These are phyloP conservation scores for Trachythela sp. DNA, from an alignment of 64 coral and sea anemone genomes.

Conservation along the genomic window DNA sequence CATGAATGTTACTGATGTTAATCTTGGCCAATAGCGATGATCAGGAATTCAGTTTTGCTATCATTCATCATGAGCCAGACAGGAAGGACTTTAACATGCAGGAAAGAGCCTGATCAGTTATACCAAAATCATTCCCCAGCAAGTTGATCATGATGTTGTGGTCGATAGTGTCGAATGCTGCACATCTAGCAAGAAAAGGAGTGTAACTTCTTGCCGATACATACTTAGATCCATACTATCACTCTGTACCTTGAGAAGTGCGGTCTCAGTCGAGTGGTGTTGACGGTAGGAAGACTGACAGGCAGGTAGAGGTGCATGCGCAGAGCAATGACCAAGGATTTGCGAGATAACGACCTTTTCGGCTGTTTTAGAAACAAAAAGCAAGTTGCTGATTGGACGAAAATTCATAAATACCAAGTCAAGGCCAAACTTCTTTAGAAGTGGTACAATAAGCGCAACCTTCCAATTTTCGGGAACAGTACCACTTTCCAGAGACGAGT, in stretches of 20 bases:
- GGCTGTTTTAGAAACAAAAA: neutral
- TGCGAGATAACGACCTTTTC: neutral
- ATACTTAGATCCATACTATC: slow-evolving; percentile 20
- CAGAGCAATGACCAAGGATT: neutral
- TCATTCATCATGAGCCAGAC: neutral
- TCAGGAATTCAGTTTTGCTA: slow-evolving; percentile 30
- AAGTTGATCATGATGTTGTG: neutral
- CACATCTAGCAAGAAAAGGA: neutral
- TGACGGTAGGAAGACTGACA: neutral
- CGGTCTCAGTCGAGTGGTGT: slow-evolving; percentile 13
- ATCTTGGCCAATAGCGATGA: neutral
- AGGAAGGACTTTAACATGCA: neutral
- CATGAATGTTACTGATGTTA: no score
- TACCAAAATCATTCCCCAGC: no score
- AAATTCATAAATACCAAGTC: neutral
- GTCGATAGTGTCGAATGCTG: neutral
- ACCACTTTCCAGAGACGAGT: no score
- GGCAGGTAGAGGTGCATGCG: neutral
- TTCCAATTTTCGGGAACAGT: no score
- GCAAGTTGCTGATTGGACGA: neutral
- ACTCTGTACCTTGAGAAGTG: neutral
- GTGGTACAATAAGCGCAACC: neutral
- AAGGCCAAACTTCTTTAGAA: neutral
- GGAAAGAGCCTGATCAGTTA: slow-evolving; percentile 2
- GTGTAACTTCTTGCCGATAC: slow-evolving; percentile 8